Conservation (phyloP, 2,797 vertebrate genomes). For the Oreonectes daqikongensis region DNA sequence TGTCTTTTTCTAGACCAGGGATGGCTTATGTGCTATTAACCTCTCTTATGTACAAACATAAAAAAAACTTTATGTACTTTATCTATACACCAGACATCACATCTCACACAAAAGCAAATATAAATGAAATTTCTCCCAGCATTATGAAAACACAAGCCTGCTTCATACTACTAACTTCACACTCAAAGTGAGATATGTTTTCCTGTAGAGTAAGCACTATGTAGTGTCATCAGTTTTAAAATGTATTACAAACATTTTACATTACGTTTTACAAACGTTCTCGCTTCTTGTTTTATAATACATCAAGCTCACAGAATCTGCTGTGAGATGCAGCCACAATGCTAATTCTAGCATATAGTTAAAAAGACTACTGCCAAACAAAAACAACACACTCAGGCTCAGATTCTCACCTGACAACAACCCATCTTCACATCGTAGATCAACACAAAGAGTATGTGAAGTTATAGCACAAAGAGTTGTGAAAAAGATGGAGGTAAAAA, state of each 20-base stretch:
- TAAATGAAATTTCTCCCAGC: too few relatives aligned
- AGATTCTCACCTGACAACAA: not conserved
- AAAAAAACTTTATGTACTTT: too few relatives aligned
- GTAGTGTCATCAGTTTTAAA: constrained; percentile 63
- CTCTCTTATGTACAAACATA: too few relatives aligned
- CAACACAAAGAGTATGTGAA: not conserved
- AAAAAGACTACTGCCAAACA: not conserved
- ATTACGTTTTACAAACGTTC: not conserved
- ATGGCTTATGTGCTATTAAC: too few relatives aligned
- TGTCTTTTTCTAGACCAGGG: too few relatives aligned
- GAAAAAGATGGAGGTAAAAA: not conserved
- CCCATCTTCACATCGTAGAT: not conserved
- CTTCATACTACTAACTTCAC: too few relatives aligned
- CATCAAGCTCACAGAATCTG: constrained; percentile 38
- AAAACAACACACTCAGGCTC: not conserved
- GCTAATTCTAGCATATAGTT: not conserved
- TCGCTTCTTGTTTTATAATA: too few relatives aligned
- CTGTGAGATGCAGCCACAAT: not conserved
- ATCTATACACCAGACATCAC: too few relatives aligned
- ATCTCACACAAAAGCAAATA: too few relatives aligned
- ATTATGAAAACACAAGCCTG: too few relatives aligned
- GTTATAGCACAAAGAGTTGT: not conserved
- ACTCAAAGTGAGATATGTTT: too few relatives aligned
- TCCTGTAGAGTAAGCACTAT: too few relatives aligned
- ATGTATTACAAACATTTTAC: constrained; percentile 55